phyloP scores from a whole-genome alignment of 2,113 vertebrate genomes.

The Camelus bactrianus region DNA sequence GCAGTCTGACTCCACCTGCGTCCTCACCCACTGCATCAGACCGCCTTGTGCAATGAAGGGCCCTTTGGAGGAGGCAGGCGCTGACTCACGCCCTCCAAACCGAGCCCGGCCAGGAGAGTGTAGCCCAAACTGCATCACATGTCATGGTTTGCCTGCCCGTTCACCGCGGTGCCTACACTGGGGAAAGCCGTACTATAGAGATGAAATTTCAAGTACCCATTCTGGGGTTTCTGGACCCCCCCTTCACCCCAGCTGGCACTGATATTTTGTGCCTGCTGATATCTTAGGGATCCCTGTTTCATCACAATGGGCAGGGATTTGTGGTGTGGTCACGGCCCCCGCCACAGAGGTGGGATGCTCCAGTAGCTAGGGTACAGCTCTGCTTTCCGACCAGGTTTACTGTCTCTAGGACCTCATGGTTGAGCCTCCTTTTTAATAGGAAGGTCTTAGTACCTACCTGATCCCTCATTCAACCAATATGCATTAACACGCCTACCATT shows the following conservation, averaged over 20 bases:
- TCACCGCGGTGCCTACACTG: background rate
- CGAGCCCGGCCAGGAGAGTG: fast-evolving
- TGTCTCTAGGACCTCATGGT: background rate
- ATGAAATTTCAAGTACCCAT: background rate
- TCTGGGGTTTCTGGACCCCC: background rate
- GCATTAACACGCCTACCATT: background rate
- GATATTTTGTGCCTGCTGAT: background rate
- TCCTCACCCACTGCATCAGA: background rate
- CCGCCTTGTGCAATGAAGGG: fast-evolving
- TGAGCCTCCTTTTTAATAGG: background rate
- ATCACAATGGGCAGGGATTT: background rate
- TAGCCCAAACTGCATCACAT: fast-evolving
- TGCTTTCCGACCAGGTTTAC: background rate
- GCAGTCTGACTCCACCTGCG: background rate
- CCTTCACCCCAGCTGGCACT: too few species aligned
- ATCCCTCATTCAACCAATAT: background rate
- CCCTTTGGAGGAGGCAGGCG: background rate
- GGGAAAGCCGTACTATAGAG: background rate
- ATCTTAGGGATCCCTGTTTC: background rate
- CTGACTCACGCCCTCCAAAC: background rate
- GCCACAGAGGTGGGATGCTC: background rate
- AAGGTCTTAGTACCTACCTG: background rate
- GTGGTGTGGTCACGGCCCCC: background rate
- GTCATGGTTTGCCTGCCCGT: background rate
- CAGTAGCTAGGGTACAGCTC: background rate